Conservation (phyloP, 2,888 invertebrate genomes). For the Priocnemis perturbator region DNA sequence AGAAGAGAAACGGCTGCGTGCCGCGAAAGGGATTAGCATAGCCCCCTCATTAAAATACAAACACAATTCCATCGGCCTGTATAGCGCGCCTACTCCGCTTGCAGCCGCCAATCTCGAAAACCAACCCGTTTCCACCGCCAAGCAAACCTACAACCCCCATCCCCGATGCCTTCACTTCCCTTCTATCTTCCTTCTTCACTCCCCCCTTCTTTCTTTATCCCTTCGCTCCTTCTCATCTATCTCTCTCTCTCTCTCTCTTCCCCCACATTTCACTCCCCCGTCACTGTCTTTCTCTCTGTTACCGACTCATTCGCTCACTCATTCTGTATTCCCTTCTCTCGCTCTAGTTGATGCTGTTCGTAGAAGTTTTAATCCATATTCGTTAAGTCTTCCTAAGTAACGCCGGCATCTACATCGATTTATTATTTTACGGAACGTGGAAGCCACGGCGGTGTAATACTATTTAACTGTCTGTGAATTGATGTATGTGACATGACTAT, state of each 20-base stretch:
- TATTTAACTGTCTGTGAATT: constrained; percentile 9
- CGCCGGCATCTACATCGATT: constrained; percentile 66
- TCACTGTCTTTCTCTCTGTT: constrained; percentile 11
- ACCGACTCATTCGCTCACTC: not conserved
- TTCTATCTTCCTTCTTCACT: constrained; percentile 20
- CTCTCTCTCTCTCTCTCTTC: constrained; percentile 8
- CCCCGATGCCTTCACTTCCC: constrained; percentile 7
- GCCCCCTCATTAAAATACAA: constrained; percentile 74
- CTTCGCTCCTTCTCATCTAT: not conserved
- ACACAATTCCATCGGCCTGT: constrained; percentile 67
- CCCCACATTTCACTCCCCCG: constrained; percentile 22
- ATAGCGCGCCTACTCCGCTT: constrained; percentile 41
- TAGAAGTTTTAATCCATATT: constrained; percentile 74
- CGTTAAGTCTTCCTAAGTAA: constrained; percentile 72
- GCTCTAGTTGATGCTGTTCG: constrained; percentile 44
- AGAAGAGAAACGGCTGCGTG: constrained; percentile 53
- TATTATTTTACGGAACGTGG: constrained; percentile 57
- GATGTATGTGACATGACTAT: too few species aligned
- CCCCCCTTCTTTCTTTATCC: constrained; percentile 12
- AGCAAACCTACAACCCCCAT: constrained; percentile 10
- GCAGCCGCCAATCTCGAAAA: constrained; percentile 56
- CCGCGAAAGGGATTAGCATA: constrained; percentile 72
- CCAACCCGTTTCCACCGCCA: constrained; percentile 51
- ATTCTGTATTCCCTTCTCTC: constrained; percentile 8
- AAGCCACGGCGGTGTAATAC: constrained; percentile 6